Evolutionary conservation across 2,113 vertebrate genomes (phyloP), one percentile per base, ranked within the genome.

Genomic region (Psittacara wagleri): DNA sequence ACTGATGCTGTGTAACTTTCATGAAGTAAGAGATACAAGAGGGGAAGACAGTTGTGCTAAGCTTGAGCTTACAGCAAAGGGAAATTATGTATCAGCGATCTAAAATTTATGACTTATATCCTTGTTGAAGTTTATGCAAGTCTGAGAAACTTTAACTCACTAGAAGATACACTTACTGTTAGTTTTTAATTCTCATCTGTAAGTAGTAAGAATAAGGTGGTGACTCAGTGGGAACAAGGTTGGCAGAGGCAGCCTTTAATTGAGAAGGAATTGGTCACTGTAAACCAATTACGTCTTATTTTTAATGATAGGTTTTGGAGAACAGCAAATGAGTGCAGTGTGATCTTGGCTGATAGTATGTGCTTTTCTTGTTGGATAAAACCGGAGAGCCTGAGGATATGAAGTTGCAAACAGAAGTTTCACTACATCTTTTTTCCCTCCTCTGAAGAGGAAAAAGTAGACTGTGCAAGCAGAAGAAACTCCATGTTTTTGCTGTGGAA

Each of bases 301-400:
- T 93, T 92, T 95, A 97, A 95, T 91, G 52, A 86, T 68, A 46
- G 83, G 86, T 93, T 94, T 95, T 31, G 35, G 77, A 76, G 70
- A 82, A 59, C 23, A 91, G 73, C 62, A 92, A 91, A 83, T 82
- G 62, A 92, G 52, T 43, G 46, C 80, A 62, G 44, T 73, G 17
- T 89, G 91, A 91, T 96, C 83, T 88, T 91, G 70, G 35, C 83
- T 92, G 83, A 93, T 93, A 82, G 22, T 23, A 20, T 13, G 16
- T 75, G 54, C 57, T 83, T 64, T 78, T 79, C 19, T 66, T 82
- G 27, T 66, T 81, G 73, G 59, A 54, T 74, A 35, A 75, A 92
- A 22, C 8, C 3, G 5, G 7, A 66, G 75, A 87, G 82, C 92
- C 84, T 49, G 62, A 92, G 86, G 74, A 62, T 49, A 89, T 17